Evolutionary conservation across 2,888 invertebrate species (phyloP).

Genomic region (Tetragnatha montana): DNA sequence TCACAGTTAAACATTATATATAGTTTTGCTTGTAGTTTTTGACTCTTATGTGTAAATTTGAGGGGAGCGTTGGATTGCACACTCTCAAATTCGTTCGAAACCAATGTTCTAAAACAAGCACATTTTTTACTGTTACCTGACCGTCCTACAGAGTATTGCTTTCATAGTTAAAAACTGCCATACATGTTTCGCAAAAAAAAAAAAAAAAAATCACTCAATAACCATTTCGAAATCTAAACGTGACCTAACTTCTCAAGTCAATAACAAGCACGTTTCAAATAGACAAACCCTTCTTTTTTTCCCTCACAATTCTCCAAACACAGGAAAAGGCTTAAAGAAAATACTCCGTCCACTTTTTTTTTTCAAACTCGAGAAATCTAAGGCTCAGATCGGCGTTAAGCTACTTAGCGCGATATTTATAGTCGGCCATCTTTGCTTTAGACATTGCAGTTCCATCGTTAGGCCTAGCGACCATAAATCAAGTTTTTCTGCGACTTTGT

Average conservation of each 20-base stretch:
- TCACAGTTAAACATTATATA: too few species aligned
- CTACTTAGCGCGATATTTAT: slow-evolving; percentile 57
- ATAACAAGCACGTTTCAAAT: too few species aligned
- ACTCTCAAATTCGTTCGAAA: too few species aligned
- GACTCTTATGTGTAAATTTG: too few species aligned
- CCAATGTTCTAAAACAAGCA: too few species aligned
- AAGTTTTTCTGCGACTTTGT: slow-evolving; percentile 20
- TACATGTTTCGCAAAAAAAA: too few species aligned
- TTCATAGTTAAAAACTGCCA: too few species aligned
- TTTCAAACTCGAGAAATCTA: neutral
- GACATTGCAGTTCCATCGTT: slow-evolving; percentile 36
- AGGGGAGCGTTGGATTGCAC: too few species aligned
- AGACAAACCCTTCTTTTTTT: too few species aligned
- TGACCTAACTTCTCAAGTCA: neutral
- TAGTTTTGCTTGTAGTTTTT: too few species aligned
- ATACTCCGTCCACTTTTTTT: neutral
- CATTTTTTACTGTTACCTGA: too few species aligned
- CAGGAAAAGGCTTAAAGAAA: neutral
- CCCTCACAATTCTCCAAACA: neutral
- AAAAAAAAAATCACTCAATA: neutral
- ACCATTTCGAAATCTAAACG: neutral
- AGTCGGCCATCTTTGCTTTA: slow-evolving; percentile 51
- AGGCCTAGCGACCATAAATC: slow-evolving; percentile 23
- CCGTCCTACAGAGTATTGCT: too few species aligned
- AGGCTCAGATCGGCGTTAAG: slow-evolving; percentile 31